Evolutionary conservation across 2,888 invertebrate genomes (phyloP), one percentile per base, ranked within the genome.

Genomic region (Cheilosia vernalis): DNA sequence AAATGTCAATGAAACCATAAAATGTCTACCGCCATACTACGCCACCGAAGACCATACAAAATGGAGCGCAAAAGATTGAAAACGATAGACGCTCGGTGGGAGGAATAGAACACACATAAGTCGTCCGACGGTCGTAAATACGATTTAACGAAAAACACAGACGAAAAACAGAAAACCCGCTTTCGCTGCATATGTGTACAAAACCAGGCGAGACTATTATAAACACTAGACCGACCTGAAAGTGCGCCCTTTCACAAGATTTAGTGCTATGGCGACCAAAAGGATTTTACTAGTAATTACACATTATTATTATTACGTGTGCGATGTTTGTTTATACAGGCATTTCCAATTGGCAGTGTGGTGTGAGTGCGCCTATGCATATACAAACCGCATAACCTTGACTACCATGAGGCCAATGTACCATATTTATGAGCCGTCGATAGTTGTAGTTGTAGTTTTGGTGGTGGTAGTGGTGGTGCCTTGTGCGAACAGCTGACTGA

Each of bases 1-100:
- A 69, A 72, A 72, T 61, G 72, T 72, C 61, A 72, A 72, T 72
- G 72, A 72, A 72, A 61, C 72, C 72, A 72, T 72, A 72, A 72
- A 72, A 72, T 61, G 60, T 72, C 60, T 72, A 70, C 69, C 21
- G 49, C 33, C 37, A 47, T 49, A 69, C 56, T 27, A 55, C 10
- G 37, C 27, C 27, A 37, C 37, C 30, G 13, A 37, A 37, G 13
- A 37, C 37, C 37, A 13, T 13, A 37, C 13, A 10, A 37, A 37
- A 37, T 56, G 55, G 30, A 27, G 24, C 30, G 42, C 55, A 55
- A 42, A 42, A 55, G 15, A 44, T 42, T 37, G 37, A 53, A 17
- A 33, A 10, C 40, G 17, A 1, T 27, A 42, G 27, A 17, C 3
- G 17, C 17, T 27, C 10, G 51, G 42, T 27, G 37, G 27, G 67